Conservation (phyloP, 1,140 invertebrate genomes). For the Bombus affinis region DNA sequence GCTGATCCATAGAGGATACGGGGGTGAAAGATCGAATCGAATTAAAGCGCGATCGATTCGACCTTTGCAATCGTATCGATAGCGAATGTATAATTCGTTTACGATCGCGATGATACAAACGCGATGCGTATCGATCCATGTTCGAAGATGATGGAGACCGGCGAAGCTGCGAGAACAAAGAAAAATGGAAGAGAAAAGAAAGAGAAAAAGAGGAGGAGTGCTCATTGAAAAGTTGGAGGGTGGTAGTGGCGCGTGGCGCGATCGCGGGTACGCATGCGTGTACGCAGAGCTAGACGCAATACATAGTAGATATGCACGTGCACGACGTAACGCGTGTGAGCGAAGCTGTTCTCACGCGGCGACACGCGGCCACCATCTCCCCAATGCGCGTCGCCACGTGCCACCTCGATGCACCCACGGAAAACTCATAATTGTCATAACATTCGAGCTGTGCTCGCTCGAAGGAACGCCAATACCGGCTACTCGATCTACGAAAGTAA, state of each 20-base stretch:
- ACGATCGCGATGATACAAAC: not conserved
- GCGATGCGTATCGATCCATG: not conserved
- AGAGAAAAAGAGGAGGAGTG: too few relatives aligned
- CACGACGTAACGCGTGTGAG: conserved; percentile 75
- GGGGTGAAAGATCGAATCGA: conserved; percentile 55
- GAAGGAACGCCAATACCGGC: conserved; percentile 30
- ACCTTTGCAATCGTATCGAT: too few relatives aligned
- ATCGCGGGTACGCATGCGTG: conserved; percentile 50
- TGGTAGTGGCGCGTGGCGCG: conserved; percentile 30
- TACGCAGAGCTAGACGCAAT: conserved; percentile 43
- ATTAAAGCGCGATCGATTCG: conserved; percentile 41
- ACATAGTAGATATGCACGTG: conserved; percentile 49
- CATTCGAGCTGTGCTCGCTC: conserved; percentile 59
- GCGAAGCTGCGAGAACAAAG: too few relatives aligned
- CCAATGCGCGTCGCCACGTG: conserved; percentile 73
- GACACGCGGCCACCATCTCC: conserved; percentile 74
- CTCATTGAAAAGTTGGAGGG: conserved; percentile 44
- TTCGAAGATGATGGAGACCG: not conserved
- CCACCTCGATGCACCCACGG: conserved; percentile 73
- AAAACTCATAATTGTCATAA: conserved; percentile 82
- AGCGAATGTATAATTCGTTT: not conserved
- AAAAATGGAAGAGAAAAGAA: too few relatives aligned
- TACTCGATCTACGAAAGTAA: not conserved
- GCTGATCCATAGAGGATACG: too few relatives aligned
- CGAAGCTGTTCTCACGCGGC: conserved; percentile 79